Evolutionary conservation across 2,888 invertebrate species (phyloP), one percentile per base, ranked within the genome.

Genomic region (Erpobdella octoculata): DNA sequence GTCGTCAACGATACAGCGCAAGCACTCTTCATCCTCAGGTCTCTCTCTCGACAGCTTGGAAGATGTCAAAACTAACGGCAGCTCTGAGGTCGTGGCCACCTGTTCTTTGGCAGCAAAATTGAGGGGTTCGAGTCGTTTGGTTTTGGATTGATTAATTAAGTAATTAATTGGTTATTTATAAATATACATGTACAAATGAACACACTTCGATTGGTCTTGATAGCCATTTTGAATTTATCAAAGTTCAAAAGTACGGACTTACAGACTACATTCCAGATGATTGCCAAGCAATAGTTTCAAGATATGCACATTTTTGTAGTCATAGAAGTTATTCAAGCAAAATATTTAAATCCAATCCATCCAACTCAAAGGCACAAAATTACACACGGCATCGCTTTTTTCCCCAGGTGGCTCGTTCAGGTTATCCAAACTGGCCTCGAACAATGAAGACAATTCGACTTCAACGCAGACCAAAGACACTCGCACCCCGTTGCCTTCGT

Each of bases 41-140:
- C 62, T 62, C 62, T 62, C 62, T 28, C 9, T 62, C 31, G 62
- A 62, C 35, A 62, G 62, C 33, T 35, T 62, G 31, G 62, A 62
- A 9, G 62, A 62, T 18, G 53, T 28, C 21, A 62, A 62, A 31
- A 62, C 62, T 35, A 62, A 62, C 31, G 62, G 35, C 25, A 62
- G 62, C 33, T 62, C 62, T n/a, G 62, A 62, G n/a, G 35, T 62
- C 62, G 33, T 62, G 35, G 33, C 62, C 35, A 62, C 62, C 28
- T 62, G 62, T 18, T 62, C 62, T n/a, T 31, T 62, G 62, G 62
- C 62, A 31, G 62, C 62, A n/a, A 62, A 62, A 35, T 31, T 62
- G 33, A n/a, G 62, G 33, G 62, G 62, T 62, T 25, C 53, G 21
- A 53, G n/a, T n/a, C n/a, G n/a, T n/a, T n/a, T n/a, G n/a, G n/a